Evolutionary conservation across 2,113 vertebrate genomes (phyloP).

Genomic region (Anarrhichthys ocellatus): DNA sequence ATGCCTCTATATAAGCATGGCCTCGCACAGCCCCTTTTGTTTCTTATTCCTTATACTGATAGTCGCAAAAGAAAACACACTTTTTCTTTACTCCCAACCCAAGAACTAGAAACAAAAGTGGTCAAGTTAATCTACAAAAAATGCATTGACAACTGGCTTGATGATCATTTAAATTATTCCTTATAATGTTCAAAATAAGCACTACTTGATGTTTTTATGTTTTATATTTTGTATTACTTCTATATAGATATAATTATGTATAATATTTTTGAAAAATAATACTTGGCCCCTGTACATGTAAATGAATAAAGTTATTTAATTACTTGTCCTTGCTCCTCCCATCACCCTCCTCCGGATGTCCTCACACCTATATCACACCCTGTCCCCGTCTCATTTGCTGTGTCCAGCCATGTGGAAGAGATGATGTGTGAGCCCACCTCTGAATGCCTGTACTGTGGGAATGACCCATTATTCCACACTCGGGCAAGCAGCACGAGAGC

Average conservation of each 20-base stretch:
- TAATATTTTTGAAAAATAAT: too few relatives aligned
- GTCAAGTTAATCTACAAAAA: too few relatives aligned
- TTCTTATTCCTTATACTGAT: neutral
- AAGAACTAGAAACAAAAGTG: too few relatives aligned
- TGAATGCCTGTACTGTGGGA: slow-evolving; percentile 80
- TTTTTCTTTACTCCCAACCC: neutral
- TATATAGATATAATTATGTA: too few relatives aligned
- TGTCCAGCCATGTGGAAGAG: slow-evolving; percentile 77
- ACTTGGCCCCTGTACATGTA: neutral
- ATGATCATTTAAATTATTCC: too few relatives aligned
- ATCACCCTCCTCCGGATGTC: slow-evolving; percentile 5
- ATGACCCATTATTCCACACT: slow-evolving; percentile 74
- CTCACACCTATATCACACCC: slow-evolving; percentile 28
- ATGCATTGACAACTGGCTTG: too few relatives aligned
- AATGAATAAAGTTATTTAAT: neutral
- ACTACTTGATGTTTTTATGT: too few relatives aligned
- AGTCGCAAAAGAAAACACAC: too few relatives aligned
- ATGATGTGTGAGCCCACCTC: slow-evolving; percentile 85
- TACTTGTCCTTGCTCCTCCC: slow-evolving; percentile 1
- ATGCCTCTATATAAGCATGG: neutral
- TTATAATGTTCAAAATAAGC: too few relatives aligned
- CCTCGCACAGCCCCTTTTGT: neutral
- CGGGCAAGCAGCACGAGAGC: slow-evolving; percentile 66
- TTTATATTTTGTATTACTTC: too few relatives aligned
- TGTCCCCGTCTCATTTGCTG: slow-evolving; percentile 73